Conservation (phyloP, 2,797 vertebrate species). For the Rhinophrynus dorsalis region DNA sequence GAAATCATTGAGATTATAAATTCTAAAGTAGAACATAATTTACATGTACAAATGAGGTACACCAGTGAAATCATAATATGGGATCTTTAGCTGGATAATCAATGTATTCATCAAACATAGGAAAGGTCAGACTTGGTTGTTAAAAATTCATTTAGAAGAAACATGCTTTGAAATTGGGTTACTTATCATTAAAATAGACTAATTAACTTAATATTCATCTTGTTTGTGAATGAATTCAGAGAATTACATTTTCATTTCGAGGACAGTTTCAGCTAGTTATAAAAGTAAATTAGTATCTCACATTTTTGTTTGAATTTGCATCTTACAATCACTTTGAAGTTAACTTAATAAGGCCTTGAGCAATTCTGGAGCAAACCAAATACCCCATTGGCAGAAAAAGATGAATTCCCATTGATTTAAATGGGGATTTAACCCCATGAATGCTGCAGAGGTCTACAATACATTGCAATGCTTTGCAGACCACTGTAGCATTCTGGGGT, state of each 20-base stretch:
- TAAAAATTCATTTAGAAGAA: constrained; percentile 48
- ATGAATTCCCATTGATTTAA: too few species aligned
- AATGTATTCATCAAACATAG: constrained; percentile 47
- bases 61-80: constrained; percentile 45
- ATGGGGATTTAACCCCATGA: too few species aligned
- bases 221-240: constrained; percentile 53
- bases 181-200: constrained; percentile 41
- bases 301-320: constrained; percentile 39
- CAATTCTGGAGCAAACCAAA: too few species aligned
- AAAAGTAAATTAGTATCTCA: constrained; percentile 44
- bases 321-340: constrained; percentile 41
- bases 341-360: too few species aligned
- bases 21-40: constrained; percentile 27
- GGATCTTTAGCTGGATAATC: constrained; percentile 50
- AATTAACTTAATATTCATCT: constrained; percentile 51
- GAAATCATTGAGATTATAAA: not conserved
- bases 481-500: too few species aligned
- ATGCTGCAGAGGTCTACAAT: too few species aligned
- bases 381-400: too few species aligned
- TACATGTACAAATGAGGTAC: constrained; percentile 40
- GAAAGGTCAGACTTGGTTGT: constrained; percentile 50
- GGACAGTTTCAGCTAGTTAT: constrained; percentile 54
- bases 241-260: constrained; percentile 55
- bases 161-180: constrained; percentile 46
- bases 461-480: too few species aligned